Evolutionary conservation across 2,888 invertebrate genomes (phyloP).

Genomic region (Lysandra bellargus): DNA sequence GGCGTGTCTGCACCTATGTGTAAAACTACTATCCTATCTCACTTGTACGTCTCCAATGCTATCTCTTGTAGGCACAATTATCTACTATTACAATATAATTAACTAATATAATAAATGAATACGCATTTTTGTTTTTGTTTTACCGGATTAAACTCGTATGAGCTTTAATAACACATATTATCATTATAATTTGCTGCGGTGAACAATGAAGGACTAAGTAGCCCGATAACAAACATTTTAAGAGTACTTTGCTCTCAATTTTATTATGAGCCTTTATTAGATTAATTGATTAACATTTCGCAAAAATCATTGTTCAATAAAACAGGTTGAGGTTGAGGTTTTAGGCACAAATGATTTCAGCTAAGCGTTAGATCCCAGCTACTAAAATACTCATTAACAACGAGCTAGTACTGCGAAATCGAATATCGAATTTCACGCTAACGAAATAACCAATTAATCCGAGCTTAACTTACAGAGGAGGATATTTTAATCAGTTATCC

Average conservation of each 20-base stretch:
- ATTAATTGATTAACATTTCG: no score
- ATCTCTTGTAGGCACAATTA: no score
- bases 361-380: background rate
- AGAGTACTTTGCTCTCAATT: background rate
- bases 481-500: slow-evolving; percentile 19
- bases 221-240: background rate
- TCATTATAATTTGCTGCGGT: background rate
- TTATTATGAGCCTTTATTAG: background rate
- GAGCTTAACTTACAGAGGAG: slow-evolving; percentile 7
- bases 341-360: background rate
- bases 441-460: slow-evolving; percentile 16
- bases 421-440: slow-evolving; percentile 14
- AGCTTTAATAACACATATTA: slow-evolving; percentile 16
- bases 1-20: no score
- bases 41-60: no score
- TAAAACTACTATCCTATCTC: no score
- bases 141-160: background rate
- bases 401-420: background rate
- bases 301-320: background rate
- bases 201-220: background rate
- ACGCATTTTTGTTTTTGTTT: no score
- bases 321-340: background rate
- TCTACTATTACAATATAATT: no score
- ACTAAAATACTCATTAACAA: slow-evolving; percentile 17
- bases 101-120: no score